Percentiles rank a stretch among this genome's conserved stretches.
Evolutionary conservation across 2,888 invertebrate species (phyloP).

Genomic region (Drosophila buzzatii): DNA sequence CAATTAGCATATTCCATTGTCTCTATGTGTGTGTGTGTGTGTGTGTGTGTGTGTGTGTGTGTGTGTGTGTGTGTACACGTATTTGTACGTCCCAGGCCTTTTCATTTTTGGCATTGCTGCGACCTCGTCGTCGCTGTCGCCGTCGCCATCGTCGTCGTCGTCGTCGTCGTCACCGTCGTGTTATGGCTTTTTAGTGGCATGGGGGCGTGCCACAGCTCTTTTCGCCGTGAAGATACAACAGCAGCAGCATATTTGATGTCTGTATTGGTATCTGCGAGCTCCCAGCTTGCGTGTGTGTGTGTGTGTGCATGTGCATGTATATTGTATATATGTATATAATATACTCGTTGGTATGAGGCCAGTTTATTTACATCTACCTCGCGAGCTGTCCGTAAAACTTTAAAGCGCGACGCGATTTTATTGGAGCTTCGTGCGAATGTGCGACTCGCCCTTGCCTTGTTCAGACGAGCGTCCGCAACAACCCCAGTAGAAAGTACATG

Average conservation of each 20-base stretch:
- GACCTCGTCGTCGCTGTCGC: slow-evolving; percentile 36
- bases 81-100: slow-evolving; percentile 54
- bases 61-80: slow-evolving; percentile 16
- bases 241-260: slow-evolving; percentile 52
- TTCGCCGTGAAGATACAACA: slow-evolving; percentile 55
- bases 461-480: slow-evolving; percentile 47
- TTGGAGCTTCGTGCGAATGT: slow-evolving; percentile 75
- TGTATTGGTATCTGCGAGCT: slow-evolving; percentile 35
- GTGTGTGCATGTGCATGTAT: slow-evolving; percentile 14
- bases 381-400: slow-evolving; percentile 78
- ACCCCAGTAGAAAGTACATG: slow-evolving; percentile 72
- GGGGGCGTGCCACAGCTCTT: slow-evolving; percentile 75
- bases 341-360: slow-evolving; percentile 34
- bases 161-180: slow-evolving; percentile 30
- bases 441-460: slow-evolving; percentile 44
- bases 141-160: slow-evolving; percentile 33
- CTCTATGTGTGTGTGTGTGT: slow-evolving; percentile 52
- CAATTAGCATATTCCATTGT: slow-evolving; percentile 83
- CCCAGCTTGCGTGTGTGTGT: slow-evolving; percentile 11
- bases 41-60: slow-evolving; percentile 41
- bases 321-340: slow-evolving; percentile 8
- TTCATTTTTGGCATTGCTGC: slow-evolving; percentile 72
- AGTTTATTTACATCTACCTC: slow-evolving; percentile 70
- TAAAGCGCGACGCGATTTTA: slow-evolving; percentile 80
- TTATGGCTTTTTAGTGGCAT: slow-evolving; percentile 62